A percentile compares a stretch with the other conserved stretches of the same genome.
phyloP scores from a whole-genome alignment of 2,113 vertebrate genomes.

The Psilopogon haemacephalus region DNA sequence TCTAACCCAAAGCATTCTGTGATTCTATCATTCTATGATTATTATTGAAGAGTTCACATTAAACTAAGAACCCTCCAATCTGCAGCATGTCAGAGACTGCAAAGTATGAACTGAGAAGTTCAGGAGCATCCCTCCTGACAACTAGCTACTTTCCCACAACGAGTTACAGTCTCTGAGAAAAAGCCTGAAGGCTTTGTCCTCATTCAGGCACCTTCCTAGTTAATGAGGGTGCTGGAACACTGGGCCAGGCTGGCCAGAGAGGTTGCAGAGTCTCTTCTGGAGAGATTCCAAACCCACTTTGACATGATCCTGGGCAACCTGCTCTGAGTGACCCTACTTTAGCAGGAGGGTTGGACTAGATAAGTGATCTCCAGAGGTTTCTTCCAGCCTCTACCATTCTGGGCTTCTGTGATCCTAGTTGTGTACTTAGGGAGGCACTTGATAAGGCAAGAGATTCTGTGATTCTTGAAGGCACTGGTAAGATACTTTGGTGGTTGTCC shows the following conservation, averaged over 20 bases:
- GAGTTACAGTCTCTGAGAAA: neutral
- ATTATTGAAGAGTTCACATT: neutral
- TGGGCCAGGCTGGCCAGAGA: no score
- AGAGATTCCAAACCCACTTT: no score
- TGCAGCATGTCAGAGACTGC: neutral
- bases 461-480: neutral
- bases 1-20: neutral
- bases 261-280: no score
- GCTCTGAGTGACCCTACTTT: no score
- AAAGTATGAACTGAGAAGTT: neutral
- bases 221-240: no score
- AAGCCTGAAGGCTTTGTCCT: neutral
- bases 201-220: neutral
- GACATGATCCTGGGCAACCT: no score
- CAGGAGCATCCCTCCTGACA: neutral
- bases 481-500: neutral
- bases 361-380: no score
- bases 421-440: no score
- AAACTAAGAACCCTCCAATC: neutral
- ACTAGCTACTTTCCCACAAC: neutral
- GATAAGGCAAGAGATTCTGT: no score
- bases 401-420: no score
- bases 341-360: no score
- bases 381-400: no score
- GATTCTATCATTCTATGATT: neutral